phyloP scores from a whole-genome alignment of 2,797 vertebrate species.

The Liasis olivaceus region DNA sequence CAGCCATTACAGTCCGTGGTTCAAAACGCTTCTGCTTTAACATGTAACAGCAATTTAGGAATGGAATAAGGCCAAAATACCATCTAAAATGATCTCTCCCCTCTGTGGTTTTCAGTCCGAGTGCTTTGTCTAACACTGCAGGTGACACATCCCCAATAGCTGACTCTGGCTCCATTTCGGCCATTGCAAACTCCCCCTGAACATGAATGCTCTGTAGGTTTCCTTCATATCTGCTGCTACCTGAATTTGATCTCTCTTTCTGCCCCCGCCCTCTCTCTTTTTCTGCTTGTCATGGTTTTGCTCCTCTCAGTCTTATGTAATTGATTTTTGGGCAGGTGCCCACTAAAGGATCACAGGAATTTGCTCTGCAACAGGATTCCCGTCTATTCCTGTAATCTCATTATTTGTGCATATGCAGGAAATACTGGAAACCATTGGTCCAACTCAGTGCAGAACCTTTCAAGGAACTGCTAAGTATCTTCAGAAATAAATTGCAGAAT shows the following conservation, averaged over 20 bases:
- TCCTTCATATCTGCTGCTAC: not conserved
- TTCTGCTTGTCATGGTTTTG: not conserved
- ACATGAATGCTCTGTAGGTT: not conserved
- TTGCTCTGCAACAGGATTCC: not conserved
- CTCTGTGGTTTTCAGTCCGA: slow-evolving; percentile 19
- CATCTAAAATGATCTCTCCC: slow-evolving; percentile 15
- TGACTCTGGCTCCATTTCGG: slow-evolving; percentile 1
- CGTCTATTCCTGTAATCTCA: not conserved
- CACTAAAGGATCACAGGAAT: not conserved
- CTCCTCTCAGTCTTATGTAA: not conserved
- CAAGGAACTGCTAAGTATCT: not conserved
- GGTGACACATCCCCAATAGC: slow-evolving; percentile 1
- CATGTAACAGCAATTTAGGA: slow-evolving; percentile 33
- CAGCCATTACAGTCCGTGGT: not conserved
- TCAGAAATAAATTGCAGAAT: not conserved
- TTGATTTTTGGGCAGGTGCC: not conserved
- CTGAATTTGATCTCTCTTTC: not conserved
- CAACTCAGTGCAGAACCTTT: not conserved
- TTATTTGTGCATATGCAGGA: not conserved
- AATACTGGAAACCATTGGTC: not conserved
- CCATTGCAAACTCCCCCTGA: not conserved
- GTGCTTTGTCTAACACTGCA: slow-evolving; percentile 18
- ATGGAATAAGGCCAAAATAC: slow-evolving; percentile 32
- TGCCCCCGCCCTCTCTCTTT: not conserved
- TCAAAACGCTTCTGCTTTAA: slow-evolving; percentile 20